Base-by-base conservation (phyloP, 1,140 invertebrate species). In the Orius laevigatus region DNA sequence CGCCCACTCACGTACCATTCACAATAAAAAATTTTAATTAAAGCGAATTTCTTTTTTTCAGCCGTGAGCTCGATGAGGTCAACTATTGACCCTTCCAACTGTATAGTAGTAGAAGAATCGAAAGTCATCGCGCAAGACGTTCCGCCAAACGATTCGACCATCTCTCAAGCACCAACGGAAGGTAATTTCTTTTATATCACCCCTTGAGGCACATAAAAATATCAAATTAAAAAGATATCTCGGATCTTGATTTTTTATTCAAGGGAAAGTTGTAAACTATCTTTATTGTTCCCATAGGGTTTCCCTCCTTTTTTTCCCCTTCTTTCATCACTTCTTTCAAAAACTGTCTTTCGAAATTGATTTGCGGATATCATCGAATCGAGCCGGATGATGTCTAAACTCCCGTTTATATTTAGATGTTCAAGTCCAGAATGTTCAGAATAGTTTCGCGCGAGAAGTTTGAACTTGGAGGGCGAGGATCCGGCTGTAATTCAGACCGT, bases 61-160 rank as follows among this genome's bases (percentile, higher is more conserved):
- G 83, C 81, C 61, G 77, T 85, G 64, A 85, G 78, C 67, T 84
- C 82, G 59, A 84, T 85, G 79, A 78, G 82, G 66, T 75, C 75
- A 60, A 77, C 76, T 65, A 78, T 82, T 70, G 82, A 87, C 69
- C 78, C 75, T 63, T 75, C 80, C 58, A 86, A 85, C 66, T 89
- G 85, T 67, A 85, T 88, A 62, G 68, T 87, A 62, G 83, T 87
- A 57, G 82, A 87, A 74, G 85, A 89, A 68, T 80, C 85, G 49
- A 87, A 87, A 68, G 81, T 82, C 57, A 80, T 85, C 53, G 84
- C 84, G 53, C 78, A 85, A 59, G 81, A 84, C 65, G 55, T 54
- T 12, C 50, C 47, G n/a, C 35, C 75, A 53, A 74, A 77, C 62
- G 76, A 79, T 64, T 70, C 76, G 49, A 70, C 79, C 63, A 79